Conservation (phyloP, 2,113 vertebrate genomes). For the Cairina moschata region DNA sequence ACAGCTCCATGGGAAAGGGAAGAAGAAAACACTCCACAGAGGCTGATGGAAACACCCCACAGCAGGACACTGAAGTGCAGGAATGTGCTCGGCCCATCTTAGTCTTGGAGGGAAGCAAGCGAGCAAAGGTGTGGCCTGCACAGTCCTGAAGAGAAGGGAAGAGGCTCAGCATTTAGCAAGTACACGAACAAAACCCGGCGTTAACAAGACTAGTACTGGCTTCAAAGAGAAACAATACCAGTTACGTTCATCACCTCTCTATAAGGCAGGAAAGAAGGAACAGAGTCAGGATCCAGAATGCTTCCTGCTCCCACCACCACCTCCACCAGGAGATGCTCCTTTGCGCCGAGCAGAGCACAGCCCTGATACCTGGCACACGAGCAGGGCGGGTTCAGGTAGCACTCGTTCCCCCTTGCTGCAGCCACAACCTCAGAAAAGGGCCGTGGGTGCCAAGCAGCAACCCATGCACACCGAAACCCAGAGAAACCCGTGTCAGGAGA, state of each 20-base stretch:
- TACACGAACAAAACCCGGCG: background rate
- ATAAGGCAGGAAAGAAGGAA: background rate
- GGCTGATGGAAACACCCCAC: background rate
- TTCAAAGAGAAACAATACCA: background rate
- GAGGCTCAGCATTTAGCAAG: background rate
- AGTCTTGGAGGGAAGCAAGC: background rate
- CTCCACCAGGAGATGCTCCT: background rate
- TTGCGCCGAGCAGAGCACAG: background rate
- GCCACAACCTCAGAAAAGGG: background rate
- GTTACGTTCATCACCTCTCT: background rate
- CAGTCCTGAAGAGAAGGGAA: background rate
- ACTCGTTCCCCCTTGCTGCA: background rate
- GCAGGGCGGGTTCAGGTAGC: rapidly evolving
- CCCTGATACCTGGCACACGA: rapidly evolving
- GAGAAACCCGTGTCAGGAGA: background rate
- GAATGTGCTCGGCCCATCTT: background rate
- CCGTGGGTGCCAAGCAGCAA: background rate
- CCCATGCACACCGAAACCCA: background rate
- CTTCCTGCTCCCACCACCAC: background rate
- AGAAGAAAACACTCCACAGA: background rate
- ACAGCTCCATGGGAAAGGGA: background rate
- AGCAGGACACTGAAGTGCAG: rapidly evolving
- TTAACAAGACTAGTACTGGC: background rate
- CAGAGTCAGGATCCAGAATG: background rate
- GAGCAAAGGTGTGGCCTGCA: background rate